Evolutionary conservation across 2,797 vertebrate species (phyloP), one percentile per base, ranked within the genome.

Genomic region (Eleutherodactylus coqui): DNA sequence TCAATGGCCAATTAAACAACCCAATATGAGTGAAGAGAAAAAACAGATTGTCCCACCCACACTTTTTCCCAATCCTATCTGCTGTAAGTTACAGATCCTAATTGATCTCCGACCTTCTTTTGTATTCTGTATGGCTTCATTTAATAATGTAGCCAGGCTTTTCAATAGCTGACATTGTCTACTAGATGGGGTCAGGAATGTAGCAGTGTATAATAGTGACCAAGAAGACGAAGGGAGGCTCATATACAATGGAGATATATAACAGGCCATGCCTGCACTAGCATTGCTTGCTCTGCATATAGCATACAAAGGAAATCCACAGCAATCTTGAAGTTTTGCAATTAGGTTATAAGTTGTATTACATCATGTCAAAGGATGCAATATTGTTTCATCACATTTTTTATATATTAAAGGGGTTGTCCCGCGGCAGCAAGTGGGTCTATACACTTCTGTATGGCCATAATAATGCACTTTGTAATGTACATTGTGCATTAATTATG

Each of bases 1-100:
- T 87, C 75, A 75, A 72, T 60, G 62, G 19, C 67, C 82, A 87
- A 84, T 84, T 73, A 79, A 67, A 60, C 53, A 72, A 29, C 21
- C 58, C 45, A 58, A 45, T 60, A 21, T 60, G 64, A 78, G 32
- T 36, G 55, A 38, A 79, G 75, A 73, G 69, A 38, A 79, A n/a
- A 73, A 79, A 34, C 75, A 45, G 19, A 29, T 81, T 64, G 69
- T 75, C 53, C 69, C 55, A 62, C 64, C 60, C 38, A 47, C 73
- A 53, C 36, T 72, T 67, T 5, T 76, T n/a, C n/a, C 43, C 60
- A 70, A 36, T 21, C 29, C 32, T 76, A 29, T 45, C 43, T 11
- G 29, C 51, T 47, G 13, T 24, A 75, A 76, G 64, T 62, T 51
- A 70, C 58, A 70, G 47, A 75, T 55, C 41, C 24, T n/a, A 75